These are phyloP conservation scores for Uloborus plumipes DNA, from an alignment of 2,888 invertebrate genomes.

Conservation along the genomic window DNA sequence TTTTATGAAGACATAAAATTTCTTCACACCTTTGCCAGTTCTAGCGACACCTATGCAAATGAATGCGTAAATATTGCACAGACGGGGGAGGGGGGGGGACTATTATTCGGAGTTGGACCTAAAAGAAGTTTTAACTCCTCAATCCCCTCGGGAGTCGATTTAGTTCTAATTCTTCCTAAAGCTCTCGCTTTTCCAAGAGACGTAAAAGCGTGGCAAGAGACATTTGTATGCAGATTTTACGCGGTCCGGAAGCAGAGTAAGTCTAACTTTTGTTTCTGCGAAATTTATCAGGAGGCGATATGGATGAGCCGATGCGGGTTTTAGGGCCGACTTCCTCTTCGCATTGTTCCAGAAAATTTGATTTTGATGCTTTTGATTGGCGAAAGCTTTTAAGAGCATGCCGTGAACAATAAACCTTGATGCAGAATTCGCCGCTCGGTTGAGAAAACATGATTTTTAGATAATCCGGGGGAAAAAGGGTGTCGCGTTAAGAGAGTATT, in stretches of 20 bases:
- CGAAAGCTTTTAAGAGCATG: too few species aligned
- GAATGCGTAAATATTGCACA: constrained; percentile 43
- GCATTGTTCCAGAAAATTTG: too few species aligned
- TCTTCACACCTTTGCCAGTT: constrained; percentile 32
- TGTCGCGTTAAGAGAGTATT: too few species aligned
- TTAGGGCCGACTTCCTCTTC: too few species aligned
- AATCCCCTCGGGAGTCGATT: constrained; percentile 10
- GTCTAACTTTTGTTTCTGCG: constrained; percentile 1
- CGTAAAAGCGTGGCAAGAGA: background rate
- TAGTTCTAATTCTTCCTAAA: constrained; percentile 29
- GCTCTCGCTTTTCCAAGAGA: background rate
- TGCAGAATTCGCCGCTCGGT: too few species aligned
- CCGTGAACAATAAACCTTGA: too few species aligned
- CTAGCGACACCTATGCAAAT: constrained; percentile 46
- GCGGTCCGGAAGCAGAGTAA: background rate
- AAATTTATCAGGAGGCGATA: too few species aligned
- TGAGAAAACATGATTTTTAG: too few species aligned
- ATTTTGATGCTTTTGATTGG: too few species aligned
- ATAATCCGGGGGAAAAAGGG: too few species aligned
- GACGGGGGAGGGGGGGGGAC: background rate
- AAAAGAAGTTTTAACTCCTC: constrained; percentile 2
- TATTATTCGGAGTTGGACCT: background rate
- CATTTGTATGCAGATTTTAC: constrained; percentile 41
- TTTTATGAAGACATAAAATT: constrained; percentile 56
- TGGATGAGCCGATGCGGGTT: too few species aligned